Base-by-base conservation (phyloP, 2,113 vertebrate genomes). In the Microcebus jonahi region DNA sequence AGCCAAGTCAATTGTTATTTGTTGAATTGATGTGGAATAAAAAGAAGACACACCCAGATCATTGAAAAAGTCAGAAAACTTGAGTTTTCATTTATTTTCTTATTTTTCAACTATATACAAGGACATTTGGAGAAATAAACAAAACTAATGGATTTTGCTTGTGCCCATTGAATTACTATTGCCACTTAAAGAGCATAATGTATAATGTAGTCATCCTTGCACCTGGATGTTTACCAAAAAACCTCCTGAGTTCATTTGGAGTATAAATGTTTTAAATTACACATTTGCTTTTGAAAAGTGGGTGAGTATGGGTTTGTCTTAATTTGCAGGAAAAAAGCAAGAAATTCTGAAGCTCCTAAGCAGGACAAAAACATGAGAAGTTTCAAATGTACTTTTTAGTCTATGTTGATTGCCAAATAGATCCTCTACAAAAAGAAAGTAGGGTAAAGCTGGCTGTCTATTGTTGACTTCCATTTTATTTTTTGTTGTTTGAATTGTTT, bases 231-330 rank as follows among this genome's bases (percentile, higher is more conserved):
- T 73, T 86, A 36, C 42, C 53, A 39, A 77, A 80, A 77, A 45
- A 13, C 11, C 10, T n/a, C 23, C 70, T 82, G 84, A 76, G 50
- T 85, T 81, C 63, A 81, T 67, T 48, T 94, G 57, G 55, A 75
- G 67, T 42, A 48, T 77, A 86, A 89, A 61, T 45, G 21, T 68
- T 94, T 65, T 42, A 57, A 79, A 80, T 61, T 70, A 75, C 81
- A 65, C 25, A 91, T 48, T 76, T 50, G 39, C 45, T 96, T 81
- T 91, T 73, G 79, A 87, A 88, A 94, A 57, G 42, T 81, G 21
- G 15, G 36, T 87, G 57, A 55, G 57, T 21, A 65, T 31, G 13
- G 17, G n/a, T 79, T 80, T 73, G 39, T 86, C 53, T 48, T 27
- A 68, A 45, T 45, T 67, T 45, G 21, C 50, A 53, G 71, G 79